A percentile compares a stretch with the other conserved stretches of the same genome.
Evolutionary conservation across 2,888 invertebrate genomes (phyloP).

Genomic region (Ctena decussata): DNA sequence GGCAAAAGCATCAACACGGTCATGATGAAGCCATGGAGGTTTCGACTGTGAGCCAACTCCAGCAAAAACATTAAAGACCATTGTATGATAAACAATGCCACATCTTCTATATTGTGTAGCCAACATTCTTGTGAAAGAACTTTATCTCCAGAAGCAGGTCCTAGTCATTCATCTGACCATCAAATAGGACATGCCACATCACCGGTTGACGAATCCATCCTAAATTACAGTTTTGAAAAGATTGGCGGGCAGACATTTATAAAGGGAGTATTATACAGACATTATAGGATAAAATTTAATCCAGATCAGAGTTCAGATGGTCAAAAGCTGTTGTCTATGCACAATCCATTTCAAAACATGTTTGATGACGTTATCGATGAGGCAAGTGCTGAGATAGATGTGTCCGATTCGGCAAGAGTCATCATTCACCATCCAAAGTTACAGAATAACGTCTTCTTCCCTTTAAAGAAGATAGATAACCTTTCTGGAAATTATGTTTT

Average conservation of each 20-base stretch:
- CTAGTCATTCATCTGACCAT: neutral
- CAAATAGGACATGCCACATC: neutral
- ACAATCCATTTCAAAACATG: slow-evolving; percentile 13
- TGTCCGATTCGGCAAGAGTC: neutral
- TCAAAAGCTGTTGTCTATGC: slow-evolving; percentile 14
- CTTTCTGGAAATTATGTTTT: neutral
- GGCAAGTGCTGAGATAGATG: neutral
- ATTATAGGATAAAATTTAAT: slow-evolving; percentile 11
- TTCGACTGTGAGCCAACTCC: neutral
- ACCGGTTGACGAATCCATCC: neutral
- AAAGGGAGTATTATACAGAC: slow-evolving; percentile 14
- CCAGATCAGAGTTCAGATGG: slow-evolving; percentile 6
- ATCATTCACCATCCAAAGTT: neutral
- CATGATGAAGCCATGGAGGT: neutral
- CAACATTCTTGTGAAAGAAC: neutral
- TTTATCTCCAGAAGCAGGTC: neutral
- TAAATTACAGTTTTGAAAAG: slow-evolving; percentile 1
- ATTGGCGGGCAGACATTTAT: slow-evolving; percentile 25
- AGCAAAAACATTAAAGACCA: neutral
- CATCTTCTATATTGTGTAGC: neutral
- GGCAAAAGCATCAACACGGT: neutral
- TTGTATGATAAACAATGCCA: neutral
- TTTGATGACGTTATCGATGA: slow-evolving; percentile 14
- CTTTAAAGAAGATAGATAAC: neutral
- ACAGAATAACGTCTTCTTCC: neutral